phyloP scores from a whole-genome alignment of 1,140 invertebrate genomes.

The Lordiphosa collinella region DNA sequence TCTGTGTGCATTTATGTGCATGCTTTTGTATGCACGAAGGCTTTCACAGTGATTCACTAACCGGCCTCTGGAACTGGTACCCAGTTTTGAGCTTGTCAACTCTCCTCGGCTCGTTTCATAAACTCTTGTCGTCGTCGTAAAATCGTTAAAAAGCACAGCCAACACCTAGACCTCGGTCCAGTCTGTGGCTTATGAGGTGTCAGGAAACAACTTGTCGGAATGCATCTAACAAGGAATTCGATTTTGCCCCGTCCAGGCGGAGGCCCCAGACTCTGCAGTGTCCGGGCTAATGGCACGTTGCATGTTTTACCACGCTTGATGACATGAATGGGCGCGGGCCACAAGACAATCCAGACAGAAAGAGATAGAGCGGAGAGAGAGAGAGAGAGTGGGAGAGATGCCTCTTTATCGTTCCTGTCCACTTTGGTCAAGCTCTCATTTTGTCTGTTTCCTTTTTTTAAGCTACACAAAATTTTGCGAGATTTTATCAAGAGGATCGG shows the following conservation, averaged over 20 bases:
- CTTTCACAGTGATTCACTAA: conserved; percentile 61
- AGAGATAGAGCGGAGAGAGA: background rate
- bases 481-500: conserved; percentile 20
- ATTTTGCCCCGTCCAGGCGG: conserved; percentile 59
- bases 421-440: conserved; percentile 14
- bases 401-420: conserved; percentile 46
- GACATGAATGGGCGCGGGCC: conserved; percentile 79
- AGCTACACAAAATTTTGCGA: conserved; percentile 20
- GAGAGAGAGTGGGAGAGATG: conserved; percentile 1
- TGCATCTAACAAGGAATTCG: conserved; percentile 79
- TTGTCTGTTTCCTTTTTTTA: background rate
- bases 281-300: conserved; percentile 75
- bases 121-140: conserved; percentile 59
- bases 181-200: conserved; percentile 56
- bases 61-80: conserved; percentile 20
- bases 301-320: conserved; percentile 79
- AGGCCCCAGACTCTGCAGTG: conserved; percentile 14
- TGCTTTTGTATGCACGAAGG: background rate
- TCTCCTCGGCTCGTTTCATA: conserved; percentile 71
- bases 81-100: conserved; percentile 58
- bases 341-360: conserved; percentile 44
- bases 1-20: background rate
- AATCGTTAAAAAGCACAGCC: conserved; percentile 63
- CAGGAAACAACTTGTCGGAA: conserved; percentile 79
- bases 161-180: conserved; percentile 53